Evolutionary conservation across 2,888 invertebrate species (phyloP).

Genomic region (Scotopteryx bipunctaria): DNA sequence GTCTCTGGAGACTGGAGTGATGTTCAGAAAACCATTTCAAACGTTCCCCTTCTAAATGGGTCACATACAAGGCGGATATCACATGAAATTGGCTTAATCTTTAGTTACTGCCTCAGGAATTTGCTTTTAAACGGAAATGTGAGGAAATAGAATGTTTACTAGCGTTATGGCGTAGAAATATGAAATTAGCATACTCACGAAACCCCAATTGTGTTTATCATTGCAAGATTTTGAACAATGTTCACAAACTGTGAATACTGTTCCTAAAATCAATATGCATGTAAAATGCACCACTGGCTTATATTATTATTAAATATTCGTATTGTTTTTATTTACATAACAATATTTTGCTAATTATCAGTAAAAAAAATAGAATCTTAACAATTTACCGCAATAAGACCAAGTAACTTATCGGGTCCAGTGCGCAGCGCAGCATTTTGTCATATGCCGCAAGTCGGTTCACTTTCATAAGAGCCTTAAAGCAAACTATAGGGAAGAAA

Average conservation of each 20-base stretch:
- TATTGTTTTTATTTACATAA: too few species aligned
- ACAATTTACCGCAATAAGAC: conserved; percentile 19
- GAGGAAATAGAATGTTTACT: conserved; percentile 31
- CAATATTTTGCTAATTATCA: too few species aligned
- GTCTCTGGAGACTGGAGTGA: conserved; percentile 50
- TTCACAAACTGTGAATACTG: too few species aligned
- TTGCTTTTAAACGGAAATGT: conserved; percentile 47
- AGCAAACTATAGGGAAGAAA: background rate
- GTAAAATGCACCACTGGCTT: too few species aligned
- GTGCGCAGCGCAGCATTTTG: conserved; percentile 23
- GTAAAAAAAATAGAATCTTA: background rate
- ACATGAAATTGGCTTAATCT: conserved; percentile 67
- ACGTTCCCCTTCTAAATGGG: conserved; percentile 58
- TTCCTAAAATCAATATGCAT: too few species aligned
- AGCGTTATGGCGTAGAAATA: conserved; percentile 14
- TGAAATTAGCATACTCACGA: conserved; percentile 3
- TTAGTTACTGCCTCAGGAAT: conserved; percentile 62
- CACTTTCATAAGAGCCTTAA: background rate
- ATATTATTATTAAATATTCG: too few species aligned
- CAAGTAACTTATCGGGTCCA: conserved; percentile 25
- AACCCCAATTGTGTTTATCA: too few species aligned
- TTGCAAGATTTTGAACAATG: too few species aligned
- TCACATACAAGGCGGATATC: conserved; percentile 58
- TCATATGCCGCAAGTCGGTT: conserved; percentile 27
- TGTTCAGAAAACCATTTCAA: conserved; percentile 64